Evolutionary conservation across 2,888 invertebrate genomes (phyloP), one percentile per base, ranked within the genome.

Genomic region (Trichopoda pennipes): DNA sequence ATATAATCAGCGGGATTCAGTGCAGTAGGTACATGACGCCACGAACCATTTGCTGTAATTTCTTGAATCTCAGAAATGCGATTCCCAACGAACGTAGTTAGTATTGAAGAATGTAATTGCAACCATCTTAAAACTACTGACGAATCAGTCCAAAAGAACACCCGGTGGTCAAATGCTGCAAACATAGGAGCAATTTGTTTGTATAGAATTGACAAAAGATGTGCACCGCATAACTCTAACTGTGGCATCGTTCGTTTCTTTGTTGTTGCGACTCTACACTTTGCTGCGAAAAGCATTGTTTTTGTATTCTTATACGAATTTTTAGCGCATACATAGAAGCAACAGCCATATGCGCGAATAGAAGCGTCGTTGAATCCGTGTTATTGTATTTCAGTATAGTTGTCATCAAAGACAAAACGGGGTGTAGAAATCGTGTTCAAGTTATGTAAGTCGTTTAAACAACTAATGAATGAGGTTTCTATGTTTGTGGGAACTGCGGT

Each of bases 1-100:
- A 78, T 73, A 16, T 76, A 53, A 44, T 81, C 75, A n/a, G 81
- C 66, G n/a, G 81, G 75, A 44, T 81, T 84, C 14, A 68, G 16
- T 8, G 44, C 61, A 35, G 81, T 77, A 12, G 68, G 74, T 17
- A 75, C 68, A 66, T 78, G 77, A 4, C 70, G 66, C 74, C 73
- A 83, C 16, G 47, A 53, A 42, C 51, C 55, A 51, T 66, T 56
- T 55, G 42, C 53, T 23, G 63, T 82, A 21, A 58, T 16, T 75
- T 80, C 55, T 56, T 60, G 61, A 6, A 68, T 70, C n/a, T 58
- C 75, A 12, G 64, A 82, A 42, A 72, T 38, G 38, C 38, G 38
- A 35, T 35, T 35, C 35, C 35, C 35, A 35, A 35, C 35, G 35
- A 38, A 38, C 7, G 64, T 78, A 8, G 63, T 64, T 6, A 78